Base-by-base conservation (phyloP, 1,140 invertebrate species). In the Paralvinella palmiformis region DNA sequence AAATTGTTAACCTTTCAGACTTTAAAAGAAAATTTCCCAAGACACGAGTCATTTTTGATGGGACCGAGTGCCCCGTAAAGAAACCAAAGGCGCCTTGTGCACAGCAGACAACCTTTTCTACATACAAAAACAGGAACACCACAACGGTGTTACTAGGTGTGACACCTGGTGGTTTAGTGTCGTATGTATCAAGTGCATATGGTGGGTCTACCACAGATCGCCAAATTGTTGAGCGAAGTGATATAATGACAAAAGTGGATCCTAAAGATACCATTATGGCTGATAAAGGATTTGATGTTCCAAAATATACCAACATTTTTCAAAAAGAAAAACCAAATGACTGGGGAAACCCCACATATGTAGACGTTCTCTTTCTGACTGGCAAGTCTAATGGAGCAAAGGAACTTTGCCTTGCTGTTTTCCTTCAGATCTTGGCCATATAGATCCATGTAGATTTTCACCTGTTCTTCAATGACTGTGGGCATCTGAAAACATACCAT, bases 81-180 rank as follows among this genome's bases (percentile, higher is more conserved):
- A 63, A 60, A 32, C 62, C 52, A 32, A 22, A 13, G 15, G 36
- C 62, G 17, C 36, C 66, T 1, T 33, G 45, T 31, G 41, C 50
- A 2, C 64, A 69, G 37, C 27, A 17, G 20, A n/a, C 32, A 5
- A 71, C 69, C 20, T 71, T 66, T 52, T 71, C 65, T 3, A 63
- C 32, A 15, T 69, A 70, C 27, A 69, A 70, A 35, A 66, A 69
- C 32, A 69, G 22, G 32, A 70, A 70, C 31, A 70, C 67, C 24
- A 2, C 66, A 1, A 70, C 68, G 50, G n/a, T 37, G 2, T 59
- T 70, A 62, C 52, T 70, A 17, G 67, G 64, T 31, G 20, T 52
- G n/a, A 66, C 60, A 13, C 61, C 67, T 20, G 22, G 64, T 20
- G 61, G 61, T 4, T 20, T 62, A 29, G 59, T 64, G 1, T 35